Evolutionary conservation across 2,797 vertebrate species (phyloP), one percentile per base, ranked within the genome.

Genomic region (Otolemur crassicaudatus): DNA sequence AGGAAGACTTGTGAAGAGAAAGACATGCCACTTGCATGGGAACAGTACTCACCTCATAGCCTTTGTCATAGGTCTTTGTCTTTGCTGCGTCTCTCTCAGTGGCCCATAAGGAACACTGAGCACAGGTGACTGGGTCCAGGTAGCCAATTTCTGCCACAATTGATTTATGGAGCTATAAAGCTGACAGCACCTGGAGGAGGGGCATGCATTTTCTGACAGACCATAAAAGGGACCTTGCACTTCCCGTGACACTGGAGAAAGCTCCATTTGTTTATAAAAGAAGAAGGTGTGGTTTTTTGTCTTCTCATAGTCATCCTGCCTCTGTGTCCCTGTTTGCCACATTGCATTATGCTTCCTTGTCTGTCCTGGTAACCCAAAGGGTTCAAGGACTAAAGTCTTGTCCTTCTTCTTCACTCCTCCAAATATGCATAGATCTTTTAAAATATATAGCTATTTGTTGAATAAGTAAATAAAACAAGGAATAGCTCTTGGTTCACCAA

Each of bases 111-210:
- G 31, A 86, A 46, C 77, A 56, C 80, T 91, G 96, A 87, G 73
- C 96, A 97, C 96, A 96, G 93, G 94, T 96, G 60, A 85, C 58
- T 7, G 10, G 37, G 46, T 23, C 53, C 16, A 69, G n/a, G 20
- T 8, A 46, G 34, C 23, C 84, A 80, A 29, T 61, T 96, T 72
- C 83, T 84, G 43, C n/a, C 40, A 22, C 22, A 23, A 76, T 88
- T 0, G n/a, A 93, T 97, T 98, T 98, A 97, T 91, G 93, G 87
- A 90, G 67, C 69, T 56, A 53, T 86, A 93, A 77, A 94, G 31
- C 2, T 23, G n/a, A 61, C 8, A 31, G 43, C 31, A 37, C 75
- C 65, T 91, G 88, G 88, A 94, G 65, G 46, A 82, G 31, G 58
- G 12, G 29, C 70, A 27, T 5, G 1, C 0, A 61, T 95, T 92